phyloP scores from a whole-genome alignment of 2,113 vertebrate genomes.

The Pterophyllum scalare region DNA sequence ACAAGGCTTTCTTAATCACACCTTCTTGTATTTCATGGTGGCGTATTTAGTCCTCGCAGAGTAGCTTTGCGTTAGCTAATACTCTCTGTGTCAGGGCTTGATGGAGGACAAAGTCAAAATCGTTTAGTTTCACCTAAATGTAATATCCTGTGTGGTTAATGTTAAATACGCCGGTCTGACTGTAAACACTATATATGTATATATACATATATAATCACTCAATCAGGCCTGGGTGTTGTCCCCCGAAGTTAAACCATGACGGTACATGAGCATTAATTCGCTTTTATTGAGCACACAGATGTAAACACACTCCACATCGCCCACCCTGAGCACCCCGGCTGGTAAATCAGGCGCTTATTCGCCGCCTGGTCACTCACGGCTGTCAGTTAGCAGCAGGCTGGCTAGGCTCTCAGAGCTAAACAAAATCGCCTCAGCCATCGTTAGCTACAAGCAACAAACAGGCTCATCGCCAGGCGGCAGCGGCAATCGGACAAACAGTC shows the following conservation, averaged over 20 bases:
- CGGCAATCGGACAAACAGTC: background rate
- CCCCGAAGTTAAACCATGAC: slow-evolving; percentile 14
- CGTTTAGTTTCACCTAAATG: background rate
- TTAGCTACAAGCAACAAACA: slow-evolving; percentile 51
- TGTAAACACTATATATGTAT: background rate
- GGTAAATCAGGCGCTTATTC: slow-evolving; percentile 57
- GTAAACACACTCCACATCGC: slow-evolving; percentile 34
- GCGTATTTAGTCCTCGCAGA: background rate
- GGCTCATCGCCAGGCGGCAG: slow-evolving; percentile 47
- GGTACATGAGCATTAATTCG: background rate
- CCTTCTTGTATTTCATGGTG: slow-evolving; percentile 47
- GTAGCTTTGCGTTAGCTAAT: background rate
- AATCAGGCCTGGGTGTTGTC: slow-evolving; percentile 46
- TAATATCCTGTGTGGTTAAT: background rate
- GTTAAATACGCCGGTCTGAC: background rate
- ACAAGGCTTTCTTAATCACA: slow-evolving; percentile 56
- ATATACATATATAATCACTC: background rate
- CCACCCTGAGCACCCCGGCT: slow-evolving; percentile 18
- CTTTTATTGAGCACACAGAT: background rate
- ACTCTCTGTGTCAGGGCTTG: background rate
- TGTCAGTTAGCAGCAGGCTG: slow-evolving; percentile 68
- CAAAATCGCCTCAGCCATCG: slow-evolving; percentile 42
- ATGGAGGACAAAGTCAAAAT: background rate
- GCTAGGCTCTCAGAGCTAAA: slow-evolving; percentile 42
- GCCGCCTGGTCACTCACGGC: slow-evolving; percentile 42